These are phyloP conservation scores for Novumbra hubbsi DNA, from an alignment of 2,797 vertebrate species.

Conservation along the genomic window DNA sequence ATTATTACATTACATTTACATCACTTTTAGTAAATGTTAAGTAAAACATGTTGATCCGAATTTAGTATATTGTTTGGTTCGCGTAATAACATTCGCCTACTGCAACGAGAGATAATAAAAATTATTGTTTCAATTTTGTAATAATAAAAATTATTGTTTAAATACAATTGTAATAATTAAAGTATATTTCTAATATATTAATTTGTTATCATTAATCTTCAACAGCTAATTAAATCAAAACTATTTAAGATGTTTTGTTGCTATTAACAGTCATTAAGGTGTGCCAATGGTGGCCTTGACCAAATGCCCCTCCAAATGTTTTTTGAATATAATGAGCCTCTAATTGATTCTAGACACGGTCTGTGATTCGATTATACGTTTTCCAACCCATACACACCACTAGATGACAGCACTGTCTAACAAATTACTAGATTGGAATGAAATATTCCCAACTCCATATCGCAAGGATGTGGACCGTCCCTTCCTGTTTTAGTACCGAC, in stretches of 20 bases:
- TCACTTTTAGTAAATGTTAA: too few relatives aligned
- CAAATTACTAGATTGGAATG: constrained; percentile 50
- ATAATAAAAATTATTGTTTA: background rate
- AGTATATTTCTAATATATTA: background rate
- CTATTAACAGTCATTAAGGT: background rate
- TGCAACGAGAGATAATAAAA: too few relatives aligned
- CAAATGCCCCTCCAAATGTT: too few relatives aligned
- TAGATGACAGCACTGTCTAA: constrained; percentile 71
- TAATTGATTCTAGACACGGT: background rate
- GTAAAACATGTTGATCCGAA: background rate
- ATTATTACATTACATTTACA: background rate
- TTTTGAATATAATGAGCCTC: too few relatives aligned
- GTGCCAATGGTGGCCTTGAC: too few relatives aligned
- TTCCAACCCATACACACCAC: constrained; percentile 43
- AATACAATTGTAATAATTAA: background rate
- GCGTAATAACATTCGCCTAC: background rate
- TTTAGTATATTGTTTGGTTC: background rate
- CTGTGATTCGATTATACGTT: background rate
- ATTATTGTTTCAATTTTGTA: background rate
- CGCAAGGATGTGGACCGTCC: constrained; percentile 78
- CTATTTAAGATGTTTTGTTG: background rate
- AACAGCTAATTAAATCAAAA: too few relatives aligned
- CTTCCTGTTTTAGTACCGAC: constrained; percentile 81
- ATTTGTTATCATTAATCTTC: background rate
- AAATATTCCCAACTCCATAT: constrained; percentile 70